These are phyloP conservation scores for Cuculus canorus DNA, from an alignment of 2,797 vertebrate genomes.

Conservation along the genomic window DNA sequence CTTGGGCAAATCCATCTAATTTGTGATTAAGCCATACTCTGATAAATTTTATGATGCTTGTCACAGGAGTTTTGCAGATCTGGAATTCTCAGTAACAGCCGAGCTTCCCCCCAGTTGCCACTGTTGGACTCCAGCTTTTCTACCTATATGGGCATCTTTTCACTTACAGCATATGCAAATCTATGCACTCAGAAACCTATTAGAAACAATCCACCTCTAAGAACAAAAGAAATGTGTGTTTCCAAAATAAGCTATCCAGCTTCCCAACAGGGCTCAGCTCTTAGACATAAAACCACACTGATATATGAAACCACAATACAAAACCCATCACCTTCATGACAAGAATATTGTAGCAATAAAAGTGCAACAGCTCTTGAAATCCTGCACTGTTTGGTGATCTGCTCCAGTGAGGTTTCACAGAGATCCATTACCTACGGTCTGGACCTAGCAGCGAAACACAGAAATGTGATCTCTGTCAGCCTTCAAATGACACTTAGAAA, in stretches of 20 bases:
- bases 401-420: conserved; percentile 43
- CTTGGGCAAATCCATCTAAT: neutral
- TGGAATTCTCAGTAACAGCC: neutral
- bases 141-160: neutral
- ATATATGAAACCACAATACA: conserved; percentile 25
- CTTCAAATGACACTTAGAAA: conserved; percentile 45
- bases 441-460: neutral
- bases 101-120: neutral
- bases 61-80: neutral
- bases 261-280: conserved; percentile 20
- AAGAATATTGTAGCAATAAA: conserved; percentile 47
- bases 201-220: neutral
- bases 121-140: neutral
- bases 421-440: conserved; percentile 24
- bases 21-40: neutral
- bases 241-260: neutral
- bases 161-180: neutral
- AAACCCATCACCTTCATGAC: conserved; percentile 3
- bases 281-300: conserved; percentile 8
- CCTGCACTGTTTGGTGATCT: conserved; percentile 52
- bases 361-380: conserved; percentile 52
- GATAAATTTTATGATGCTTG: neutral
- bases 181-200: neutral
- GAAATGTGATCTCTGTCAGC: conserved; percentile 65
- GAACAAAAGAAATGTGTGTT: neutral